Percentiles rank a stretch among this genome's conserved stretches.
Evolutionary conservation across 1,140 invertebrate genomes (phyloP).

Genomic region (Achatina immaculata): DNA sequence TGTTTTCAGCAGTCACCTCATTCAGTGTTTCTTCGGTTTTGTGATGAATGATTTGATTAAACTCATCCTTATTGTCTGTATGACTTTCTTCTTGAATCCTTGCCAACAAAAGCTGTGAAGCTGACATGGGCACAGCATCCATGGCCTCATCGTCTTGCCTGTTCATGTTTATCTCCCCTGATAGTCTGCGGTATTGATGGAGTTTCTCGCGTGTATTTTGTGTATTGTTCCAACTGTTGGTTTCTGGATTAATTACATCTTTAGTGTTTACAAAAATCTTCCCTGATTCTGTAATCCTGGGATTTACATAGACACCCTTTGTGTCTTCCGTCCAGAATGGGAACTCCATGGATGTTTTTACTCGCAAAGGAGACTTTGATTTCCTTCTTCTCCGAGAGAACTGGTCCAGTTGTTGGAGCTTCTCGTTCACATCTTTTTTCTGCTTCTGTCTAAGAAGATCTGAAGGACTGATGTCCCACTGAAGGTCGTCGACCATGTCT

Average conservation of each 20-base stretch:
- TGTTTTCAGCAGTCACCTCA: background rate
- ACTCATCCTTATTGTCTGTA: background rate
- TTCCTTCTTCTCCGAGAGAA: background rate
- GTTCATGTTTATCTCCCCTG: too few relatives aligned
- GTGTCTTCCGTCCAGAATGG: background rate
- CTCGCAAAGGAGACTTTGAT: conserved; percentile 13
- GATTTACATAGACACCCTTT: background rate
- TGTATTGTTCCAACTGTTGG: background rate
- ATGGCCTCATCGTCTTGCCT: background rate
- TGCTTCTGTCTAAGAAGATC: conserved; percentile 21
- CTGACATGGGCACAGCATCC: background rate
- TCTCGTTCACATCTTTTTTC: conserved; percentile 17
- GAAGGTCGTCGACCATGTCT: conserved; percentile 7
- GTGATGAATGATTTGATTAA: background rate
- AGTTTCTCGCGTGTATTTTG: background rate
- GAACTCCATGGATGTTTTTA: background rate
- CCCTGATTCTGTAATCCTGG: background rate
- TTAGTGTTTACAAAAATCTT: background rate
- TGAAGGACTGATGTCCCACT: conserved; percentile 11
- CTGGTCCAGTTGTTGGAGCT: conserved; percentile 5
- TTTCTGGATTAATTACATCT: background rate
- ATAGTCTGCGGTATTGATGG: too few relatives aligned
- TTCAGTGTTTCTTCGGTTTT: background rate
- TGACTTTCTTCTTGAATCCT: background rate
- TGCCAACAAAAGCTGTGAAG: background rate